These are phyloP conservation scores for Pangasius krempfi DNA, from an alignment of 2,797 vertebrate species.

Conservation along the genomic window DNA sequence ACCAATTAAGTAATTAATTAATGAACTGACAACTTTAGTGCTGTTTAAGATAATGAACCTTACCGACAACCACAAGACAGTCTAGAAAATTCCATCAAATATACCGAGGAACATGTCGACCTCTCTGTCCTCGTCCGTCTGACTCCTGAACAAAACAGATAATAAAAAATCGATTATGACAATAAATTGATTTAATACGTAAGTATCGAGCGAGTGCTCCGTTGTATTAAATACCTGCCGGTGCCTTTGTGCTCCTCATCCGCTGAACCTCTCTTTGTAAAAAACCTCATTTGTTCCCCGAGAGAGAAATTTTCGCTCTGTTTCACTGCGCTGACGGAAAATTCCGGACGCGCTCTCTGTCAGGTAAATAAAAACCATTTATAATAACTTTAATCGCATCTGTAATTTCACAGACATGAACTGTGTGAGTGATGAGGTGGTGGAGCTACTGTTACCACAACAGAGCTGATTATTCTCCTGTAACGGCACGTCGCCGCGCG, in stretches of 20 bases:
- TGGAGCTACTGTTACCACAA: not conserved
- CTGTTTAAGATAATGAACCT: not conserved
- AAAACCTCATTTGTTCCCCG: constrained; percentile 73
- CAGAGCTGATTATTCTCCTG: not conserved
- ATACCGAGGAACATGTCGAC: constrained; percentile 84
- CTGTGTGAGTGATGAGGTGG: not conserved
- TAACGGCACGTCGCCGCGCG: not conserved
- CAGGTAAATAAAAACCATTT: constrained; percentile 19
- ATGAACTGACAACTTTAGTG: not conserved
- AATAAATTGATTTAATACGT: too few species aligned
- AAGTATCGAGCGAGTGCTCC: rapidly evolving
- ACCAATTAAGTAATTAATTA: not conserved
- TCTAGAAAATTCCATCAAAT: constrained; percentile 93
- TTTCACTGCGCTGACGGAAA: constrained; percentile 37
- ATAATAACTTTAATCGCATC: not conserved
- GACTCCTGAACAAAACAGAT: constrained; percentile 39
- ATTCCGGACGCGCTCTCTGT: constrained; percentile 53
- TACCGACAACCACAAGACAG: not conserved
- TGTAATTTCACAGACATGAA: not conserved
- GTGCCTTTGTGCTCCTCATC: constrained; percentile 38
- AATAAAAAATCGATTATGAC: not conserved
- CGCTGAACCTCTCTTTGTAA: constrained; percentile 63
- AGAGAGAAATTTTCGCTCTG: constrained; percentile 53
- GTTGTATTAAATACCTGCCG: constrained; percentile 59
- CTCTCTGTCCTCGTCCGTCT: constrained; percentile 75